A percentile compares a stretch with the other conserved stretches of the same genome.
These are phyloP conservation scores for Drosophila littoralis DNA, from an alignment of 1,140 invertebrate species.

Conservation along the genomic window DNA sequence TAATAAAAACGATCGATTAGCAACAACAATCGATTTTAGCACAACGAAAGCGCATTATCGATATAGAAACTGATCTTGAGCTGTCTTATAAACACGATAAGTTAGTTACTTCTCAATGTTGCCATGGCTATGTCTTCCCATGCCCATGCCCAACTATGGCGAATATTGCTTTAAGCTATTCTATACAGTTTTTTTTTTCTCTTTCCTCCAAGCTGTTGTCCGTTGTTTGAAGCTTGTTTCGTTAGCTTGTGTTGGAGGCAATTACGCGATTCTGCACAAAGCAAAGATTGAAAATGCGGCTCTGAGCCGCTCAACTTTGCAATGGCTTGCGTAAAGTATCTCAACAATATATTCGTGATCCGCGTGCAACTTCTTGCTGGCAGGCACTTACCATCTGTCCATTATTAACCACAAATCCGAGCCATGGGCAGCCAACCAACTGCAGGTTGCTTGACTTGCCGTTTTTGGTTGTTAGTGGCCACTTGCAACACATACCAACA, in stretches of 20 bases:
- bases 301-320: not conserved
- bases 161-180: not conserved
- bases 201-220: not conserved
- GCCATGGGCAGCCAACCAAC: slow-evolving; percentile 14
- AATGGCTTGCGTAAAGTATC: slow-evolving; percentile 3
- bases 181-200: not conserved
- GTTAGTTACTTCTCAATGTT: too few relatives aligned
- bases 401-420: slow-evolving; percentile 10
- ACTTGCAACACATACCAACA: slow-evolving; percentile 18
- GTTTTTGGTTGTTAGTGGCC: slow-evolving; percentile 29
- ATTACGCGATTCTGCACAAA: slow-evolving; percentile 5
- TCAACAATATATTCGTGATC: slow-evolving; percentile 17
- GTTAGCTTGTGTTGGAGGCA: not conserved
- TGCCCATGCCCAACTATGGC: too few relatives aligned
- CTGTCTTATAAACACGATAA: too few relatives aligned
- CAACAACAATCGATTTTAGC: too few relatives aligned
- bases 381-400: slow-evolving; percentile 5
- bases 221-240: not conserved
- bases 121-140: too few relatives aligned
- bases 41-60: too few relatives aligned
- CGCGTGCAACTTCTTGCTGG: slow-evolving; percentile 9
- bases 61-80: too few relatives aligned
- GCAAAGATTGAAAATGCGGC: not conserved
- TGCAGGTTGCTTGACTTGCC: slow-evolving; percentile 18
- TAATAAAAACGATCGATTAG: too few relatives aligned